Percentiles rank a stretch among this genome's conserved stretches.
Evolutionary conservation across 2,113 vertebrate genomes (phyloP).

Genomic region (Tamias sibiricus): DNA sequence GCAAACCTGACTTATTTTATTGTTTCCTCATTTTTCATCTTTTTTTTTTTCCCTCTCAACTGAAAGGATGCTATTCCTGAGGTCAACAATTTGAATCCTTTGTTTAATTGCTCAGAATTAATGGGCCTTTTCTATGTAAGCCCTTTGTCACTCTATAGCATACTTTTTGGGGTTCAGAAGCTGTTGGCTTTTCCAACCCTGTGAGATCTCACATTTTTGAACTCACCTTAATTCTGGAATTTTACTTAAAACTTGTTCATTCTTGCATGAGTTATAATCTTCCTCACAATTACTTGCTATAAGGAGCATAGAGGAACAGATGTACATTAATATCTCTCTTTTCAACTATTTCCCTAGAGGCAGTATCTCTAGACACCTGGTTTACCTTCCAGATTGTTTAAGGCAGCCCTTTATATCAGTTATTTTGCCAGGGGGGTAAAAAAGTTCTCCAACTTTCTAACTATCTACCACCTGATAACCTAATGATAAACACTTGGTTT

Average conservation of each 20-base stretch:
- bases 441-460: neutral
- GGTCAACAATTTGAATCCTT: conserved; percentile 23
- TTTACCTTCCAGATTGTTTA: neutral
- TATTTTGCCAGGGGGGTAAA: neutral
- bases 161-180: neutral
- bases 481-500: neutral
- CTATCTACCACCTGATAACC: neutral
- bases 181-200: neutral
- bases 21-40: neutral
- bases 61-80: neutral
- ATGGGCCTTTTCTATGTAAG: neutral
- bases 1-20: neutral
- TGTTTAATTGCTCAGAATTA: conserved; percentile 30
- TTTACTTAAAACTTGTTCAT: conserved; percentile 41
- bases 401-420: neutral
- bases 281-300: neutral
- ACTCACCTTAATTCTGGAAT: conserved; percentile 51
- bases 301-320: neutral
- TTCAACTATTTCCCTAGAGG: conserved; percentile 40
- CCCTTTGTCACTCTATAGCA: conserved; percentile 40
- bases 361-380: conserved; percentile 23
- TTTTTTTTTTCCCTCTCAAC: neutral
- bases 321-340: neutral
- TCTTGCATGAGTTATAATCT: conserved; percentile 36
- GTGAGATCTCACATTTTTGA: conserved; percentile 17